Base-by-base conservation (phyloP, 2,888 invertebrate species). In the Chrysodeixis includens region DNA sequence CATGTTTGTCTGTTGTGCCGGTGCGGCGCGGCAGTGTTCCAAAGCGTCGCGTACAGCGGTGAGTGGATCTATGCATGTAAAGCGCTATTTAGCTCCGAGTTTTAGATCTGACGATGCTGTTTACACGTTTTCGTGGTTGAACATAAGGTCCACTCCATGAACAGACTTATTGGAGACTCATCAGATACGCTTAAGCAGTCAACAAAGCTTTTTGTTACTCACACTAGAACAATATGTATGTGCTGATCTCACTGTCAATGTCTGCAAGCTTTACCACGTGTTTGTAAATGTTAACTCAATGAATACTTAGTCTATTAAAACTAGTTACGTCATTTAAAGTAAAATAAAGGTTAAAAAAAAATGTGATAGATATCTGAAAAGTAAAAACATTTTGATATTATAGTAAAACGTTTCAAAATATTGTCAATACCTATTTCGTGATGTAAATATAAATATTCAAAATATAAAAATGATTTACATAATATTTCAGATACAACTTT, bases 1-100 rank as follows among this genome's bases (percentile, higher is more conserved):
- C 94, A 94, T 95, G 94, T 95, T 94, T 95, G 88, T 95, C 91
- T 94, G 92, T 94, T 94, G 90, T 90, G 91, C 86, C 92, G 94
- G 94, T 93, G 94, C 94, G 91, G 92, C 89, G 90, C 89, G 87
- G 92, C 97, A 98, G 98, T 98, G 98, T 98, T 98, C 97, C 98
- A 98, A 97, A 98, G 98, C 96, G 98, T 98, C 97, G 98, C 98
- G 95, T 98, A 98, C 96, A 98, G 98, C 96, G 98, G 98, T 98
- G 98, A 98, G 98, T 97, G 95, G 96, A 96, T 95, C 93, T 90
- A 85, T 91, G 92, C 92, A 95, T 92, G 92, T 73, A 81, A 85
- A 66, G 76, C 76, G 76, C 76, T 76, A 76, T 61, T 77, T 77
- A 69, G 76, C 76, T 76, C 66, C 69, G 40, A 67, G 60, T 55